A percentile compares a stretch with the other conserved stretches of the same genome.
These are phyloP conservation scores for Uromys caudimaculatus DNA, from an alignment of 2,797 vertebrate species.

Conservation along the genomic window DNA sequence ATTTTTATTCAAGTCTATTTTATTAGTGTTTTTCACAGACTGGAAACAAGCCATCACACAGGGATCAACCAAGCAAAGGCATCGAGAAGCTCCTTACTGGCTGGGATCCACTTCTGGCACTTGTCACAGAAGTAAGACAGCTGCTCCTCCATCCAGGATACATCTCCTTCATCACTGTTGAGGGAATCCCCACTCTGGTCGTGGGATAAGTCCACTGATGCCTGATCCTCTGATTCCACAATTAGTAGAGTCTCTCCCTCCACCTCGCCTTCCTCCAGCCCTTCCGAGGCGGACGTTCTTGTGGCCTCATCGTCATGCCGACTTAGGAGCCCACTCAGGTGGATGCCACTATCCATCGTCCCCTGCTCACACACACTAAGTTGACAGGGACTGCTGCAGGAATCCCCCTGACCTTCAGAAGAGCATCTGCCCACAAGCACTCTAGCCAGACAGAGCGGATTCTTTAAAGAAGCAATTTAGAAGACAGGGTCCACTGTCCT, in stretches of 20 bases:
- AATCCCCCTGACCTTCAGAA: constrained; percentile 15
- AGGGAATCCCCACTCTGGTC: constrained; percentile 98
- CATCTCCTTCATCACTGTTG: constrained; percentile 94
- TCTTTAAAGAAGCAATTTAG: constrained; percentile 4
- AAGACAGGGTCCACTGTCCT: not conserved
- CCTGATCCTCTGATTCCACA: constrained; percentile 97
- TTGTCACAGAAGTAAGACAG: constrained; percentile 97
- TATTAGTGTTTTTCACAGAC: constrained; percentile 54
- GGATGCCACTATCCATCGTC: constrained; percentile 87
- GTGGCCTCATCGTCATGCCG: constrained; percentile 92
- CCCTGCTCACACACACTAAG: not conserved
- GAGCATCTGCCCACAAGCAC: not conserved
- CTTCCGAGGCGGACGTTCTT: constrained; percentile 94
- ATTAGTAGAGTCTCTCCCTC: constrained; percentile 98
- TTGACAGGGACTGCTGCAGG: not conserved
- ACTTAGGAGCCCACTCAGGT: constrained; percentile 88
- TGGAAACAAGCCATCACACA: constrained; percentile 27
- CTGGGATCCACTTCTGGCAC: constrained; percentile 97
- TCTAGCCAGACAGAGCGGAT: not conserved
- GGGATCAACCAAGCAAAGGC: constrained; percentile 39
- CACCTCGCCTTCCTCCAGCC: constrained; percentile 97
- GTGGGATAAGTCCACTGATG: constrained; percentile 96
- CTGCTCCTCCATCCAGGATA: constrained; percentile 93
- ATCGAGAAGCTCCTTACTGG: constrained; percentile 88
- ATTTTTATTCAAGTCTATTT: constrained; percentile 68